Evolutionary conservation across 1,140 invertebrate genomes (phyloP).

Genomic region (Cyphomyrmex costatus): DNA sequence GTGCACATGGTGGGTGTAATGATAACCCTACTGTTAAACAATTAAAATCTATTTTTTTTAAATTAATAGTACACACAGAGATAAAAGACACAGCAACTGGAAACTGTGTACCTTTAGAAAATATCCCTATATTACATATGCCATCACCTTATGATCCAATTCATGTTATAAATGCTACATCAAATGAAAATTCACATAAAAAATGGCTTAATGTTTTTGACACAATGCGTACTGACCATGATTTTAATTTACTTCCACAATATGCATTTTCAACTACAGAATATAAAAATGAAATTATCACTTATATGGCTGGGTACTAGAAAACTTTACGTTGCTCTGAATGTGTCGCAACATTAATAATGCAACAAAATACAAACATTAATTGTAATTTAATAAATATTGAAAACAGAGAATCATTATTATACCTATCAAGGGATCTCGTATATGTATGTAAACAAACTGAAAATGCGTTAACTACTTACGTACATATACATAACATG

Average conservation of each 20-base stretch:
- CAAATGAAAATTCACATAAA: background rate
- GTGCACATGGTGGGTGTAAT: slow-evolving; percentile 19
- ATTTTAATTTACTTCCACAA: background rate
- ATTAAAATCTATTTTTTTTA: slow-evolving; percentile 4
- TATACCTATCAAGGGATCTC: too few relatives aligned
- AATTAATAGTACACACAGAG: slow-evolving; percentile 1
- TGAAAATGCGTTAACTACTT: too few relatives aligned
- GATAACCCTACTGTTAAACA: slow-evolving; percentile 5
- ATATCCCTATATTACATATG: background rate
- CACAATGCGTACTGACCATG: background rate
- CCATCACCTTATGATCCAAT: background rate
- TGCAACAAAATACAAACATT: background rate
- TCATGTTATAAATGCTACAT: background rate
- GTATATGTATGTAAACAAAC: too few relatives aligned
- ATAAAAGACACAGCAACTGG: background rate
- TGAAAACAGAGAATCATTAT: too few relatives aligned
- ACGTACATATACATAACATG: too few relatives aligned
- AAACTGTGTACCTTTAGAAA: slow-evolving; percentile 2
- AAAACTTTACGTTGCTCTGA: slow-evolving; percentile 8
- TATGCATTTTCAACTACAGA: background rate
- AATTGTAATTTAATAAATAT: slow-evolving; percentile 19
- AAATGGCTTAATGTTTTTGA: background rate
- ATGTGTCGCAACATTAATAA: background rate
- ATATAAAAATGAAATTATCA: slow-evolving; percentile 38
- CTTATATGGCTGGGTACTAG: slow-evolving; percentile 8